A percentile compares a stretch with the other conserved stretches of the same genome.
Evolutionary conservation across 2,797 vertebrate species (phyloP).

Genomic region (Silurus aristotelis): DNA sequence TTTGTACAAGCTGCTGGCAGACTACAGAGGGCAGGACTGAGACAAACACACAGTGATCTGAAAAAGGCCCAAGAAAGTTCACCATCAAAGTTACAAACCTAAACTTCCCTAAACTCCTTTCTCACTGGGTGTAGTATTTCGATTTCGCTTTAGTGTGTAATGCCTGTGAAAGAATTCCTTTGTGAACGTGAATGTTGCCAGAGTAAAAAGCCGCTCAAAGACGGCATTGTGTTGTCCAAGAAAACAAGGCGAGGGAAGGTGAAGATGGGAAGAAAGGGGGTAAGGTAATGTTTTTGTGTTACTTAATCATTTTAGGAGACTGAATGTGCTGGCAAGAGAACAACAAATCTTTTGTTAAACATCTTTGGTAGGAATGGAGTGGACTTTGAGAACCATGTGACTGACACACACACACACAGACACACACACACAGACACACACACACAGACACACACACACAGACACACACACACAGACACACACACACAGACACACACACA

Average conservation of each 20-base stretch:
- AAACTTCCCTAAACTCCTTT: not conserved
- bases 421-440: not conserved
- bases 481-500: not conserved
- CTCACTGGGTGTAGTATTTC: not conserved
- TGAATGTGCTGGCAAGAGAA: slow-evolving; percentile 71
- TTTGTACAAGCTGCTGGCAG: not conserved
- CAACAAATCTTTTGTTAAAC: slow-evolving; percentile 67
- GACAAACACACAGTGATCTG: not conserved
- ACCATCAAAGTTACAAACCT: not conserved
- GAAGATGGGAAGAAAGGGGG: slow-evolving; percentile 53
- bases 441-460: not conserved
- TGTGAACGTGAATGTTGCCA: slow-evolving; percentile 7
- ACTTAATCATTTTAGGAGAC: slow-evolving; percentile 76
- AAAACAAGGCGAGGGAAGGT: slow-evolving; percentile 6
- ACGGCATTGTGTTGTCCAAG: slow-evolving; percentile 36
- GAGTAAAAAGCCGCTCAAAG: slow-evolving; percentile 35
- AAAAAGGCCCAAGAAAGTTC: not conserved
- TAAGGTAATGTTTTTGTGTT: slow-evolving; percentile 68
- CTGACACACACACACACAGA: not conserved
- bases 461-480: not conserved
- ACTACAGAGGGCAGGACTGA: slow-evolving; percentile 34
- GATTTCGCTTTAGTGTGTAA: not conserved
- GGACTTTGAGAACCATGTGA: slow-evolving; percentile 11
- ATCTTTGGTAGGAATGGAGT: slow-evolving; percentile 53
- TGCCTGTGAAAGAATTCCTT: not conserved